These are phyloP conservation scores for Nyctibius bracteatus DNA, from an alignment of 2,113 vertebrate genomes.

Conservation along the genomic window DNA sequence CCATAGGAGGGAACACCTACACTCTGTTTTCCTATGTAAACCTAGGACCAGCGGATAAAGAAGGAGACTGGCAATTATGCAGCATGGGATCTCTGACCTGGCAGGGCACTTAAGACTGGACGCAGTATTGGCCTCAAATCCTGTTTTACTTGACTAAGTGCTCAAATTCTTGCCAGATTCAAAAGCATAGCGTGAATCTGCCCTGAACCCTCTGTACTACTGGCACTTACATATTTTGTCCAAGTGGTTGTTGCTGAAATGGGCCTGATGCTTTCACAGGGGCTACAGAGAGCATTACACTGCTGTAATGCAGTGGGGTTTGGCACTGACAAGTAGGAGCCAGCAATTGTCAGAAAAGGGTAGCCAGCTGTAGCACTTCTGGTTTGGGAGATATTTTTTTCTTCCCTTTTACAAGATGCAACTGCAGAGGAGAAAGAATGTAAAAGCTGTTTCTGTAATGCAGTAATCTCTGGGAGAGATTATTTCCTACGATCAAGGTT, in stretches of 20 bases:
- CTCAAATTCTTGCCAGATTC: not conserved
- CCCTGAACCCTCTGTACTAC: fast-evolving
- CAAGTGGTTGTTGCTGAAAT: not conserved
- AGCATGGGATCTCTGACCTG: not conserved
- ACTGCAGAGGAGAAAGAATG: not conserved
- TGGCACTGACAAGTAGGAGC: not conserved
- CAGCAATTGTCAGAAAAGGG: not conserved
- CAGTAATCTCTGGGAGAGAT: not conserved
- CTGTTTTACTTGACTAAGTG: not conserved
- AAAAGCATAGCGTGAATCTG: not conserved
- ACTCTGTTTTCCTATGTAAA: not conserved
- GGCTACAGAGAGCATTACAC: not conserved
- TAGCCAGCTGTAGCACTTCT: not conserved
- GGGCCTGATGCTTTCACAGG: not conserved
- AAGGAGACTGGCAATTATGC: not conserved
- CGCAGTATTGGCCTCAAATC: fast-evolving
- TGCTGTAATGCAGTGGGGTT: not conserved
- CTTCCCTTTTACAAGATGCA: not conserved
- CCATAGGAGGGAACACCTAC: not conserved
- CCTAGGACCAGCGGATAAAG: not conserved
- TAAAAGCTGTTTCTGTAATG: not conserved
- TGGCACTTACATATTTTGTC: not conserved
- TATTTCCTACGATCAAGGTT: not conserved
- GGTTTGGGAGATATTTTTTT: not conserved
- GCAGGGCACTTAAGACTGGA: not conserved